These are phyloP conservation scores for Drosophila leonis DNA, from an alignment of 2,888 invertebrate genomes.

Conservation along the genomic window DNA sequence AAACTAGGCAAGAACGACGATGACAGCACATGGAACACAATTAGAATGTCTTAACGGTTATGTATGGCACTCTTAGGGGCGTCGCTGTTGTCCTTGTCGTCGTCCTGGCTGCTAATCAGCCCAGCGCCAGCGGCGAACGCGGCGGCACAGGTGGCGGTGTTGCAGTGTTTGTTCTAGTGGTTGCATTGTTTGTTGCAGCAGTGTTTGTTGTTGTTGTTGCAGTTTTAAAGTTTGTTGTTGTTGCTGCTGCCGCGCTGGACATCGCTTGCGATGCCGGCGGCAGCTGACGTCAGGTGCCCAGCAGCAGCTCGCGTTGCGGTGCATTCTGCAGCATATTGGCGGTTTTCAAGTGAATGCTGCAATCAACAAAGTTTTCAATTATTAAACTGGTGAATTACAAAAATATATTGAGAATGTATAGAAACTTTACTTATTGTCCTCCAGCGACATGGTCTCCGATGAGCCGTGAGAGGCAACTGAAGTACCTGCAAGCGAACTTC, in stretches of 20 bases:
- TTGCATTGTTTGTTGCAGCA: slow-evolving; percentile 37
- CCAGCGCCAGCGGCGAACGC: slow-evolving; percentile 69
- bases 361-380: neutral
- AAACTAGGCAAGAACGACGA: slow-evolving; percentile 52
- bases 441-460: slow-evolving; percentile 85
- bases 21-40: slow-evolving; percentile 16
- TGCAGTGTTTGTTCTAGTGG: slow-evolving; percentile 36
- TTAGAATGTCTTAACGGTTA: slow-evolving; percentile 12
- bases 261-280: slow-evolving; percentile 56
- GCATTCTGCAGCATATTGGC: slow-evolving; percentile 84
- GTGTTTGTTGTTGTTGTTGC: slow-evolving; percentile 28
- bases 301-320: slow-evolving; percentile 81
- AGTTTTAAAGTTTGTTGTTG: slow-evolving; percentile 25
- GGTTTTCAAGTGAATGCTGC: slow-evolving; percentile 84
- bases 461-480: slow-evolving; percentile 85
- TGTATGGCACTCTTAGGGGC: slow-evolving; percentile 25
- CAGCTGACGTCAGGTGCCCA: slow-evolving; percentile 83
- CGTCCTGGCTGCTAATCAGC: slow-evolving; percentile 58
- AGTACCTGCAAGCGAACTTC: slow-evolving; percentile 86
- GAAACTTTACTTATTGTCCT: slow-evolving; percentile 84
- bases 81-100: slow-evolving; percentile 24
- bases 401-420: neutral
- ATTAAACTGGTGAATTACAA: neutral
- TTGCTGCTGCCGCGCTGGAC: slow-evolving; percentile 43
- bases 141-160: slow-evolving; percentile 73